phyloP scores from a whole-genome alignment of 2,113 vertebrate genomes.

The Gallinago jamesoni region DNA sequence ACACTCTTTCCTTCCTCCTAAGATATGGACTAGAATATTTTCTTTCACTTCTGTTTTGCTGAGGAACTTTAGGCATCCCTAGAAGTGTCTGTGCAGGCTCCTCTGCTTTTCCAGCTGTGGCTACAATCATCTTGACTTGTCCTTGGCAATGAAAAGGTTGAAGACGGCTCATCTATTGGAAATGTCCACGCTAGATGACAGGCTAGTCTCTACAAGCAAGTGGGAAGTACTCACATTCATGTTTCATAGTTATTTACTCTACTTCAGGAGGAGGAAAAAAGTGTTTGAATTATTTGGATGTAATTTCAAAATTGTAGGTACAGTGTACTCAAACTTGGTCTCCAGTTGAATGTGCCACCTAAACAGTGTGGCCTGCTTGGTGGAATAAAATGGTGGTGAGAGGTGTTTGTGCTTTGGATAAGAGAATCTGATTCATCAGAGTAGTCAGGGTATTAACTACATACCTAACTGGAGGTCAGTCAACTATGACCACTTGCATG shows the following conservation, averaged over 20 bases:
- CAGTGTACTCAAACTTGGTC: too few relatives aligned
- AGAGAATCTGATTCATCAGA: not conserved
- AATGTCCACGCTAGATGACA: accelerated
- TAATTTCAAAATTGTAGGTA: accelerated
- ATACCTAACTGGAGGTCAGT: not conserved
- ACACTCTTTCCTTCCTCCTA: accelerated
- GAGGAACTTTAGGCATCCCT: accelerated
- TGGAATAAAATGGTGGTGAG: not conserved
- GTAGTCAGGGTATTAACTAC: not conserved
- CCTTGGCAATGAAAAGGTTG: not conserved
- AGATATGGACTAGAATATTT: not conserved
- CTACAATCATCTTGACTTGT: not conserved
- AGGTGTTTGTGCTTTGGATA: not conserved
- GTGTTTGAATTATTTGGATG: not conserved
- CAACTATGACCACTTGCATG: not conserved
- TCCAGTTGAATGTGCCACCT: not conserved
- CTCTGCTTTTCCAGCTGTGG: not conserved
- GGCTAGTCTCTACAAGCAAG: not conserved
- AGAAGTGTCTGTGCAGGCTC: not conserved
- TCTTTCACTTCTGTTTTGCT: not conserved
- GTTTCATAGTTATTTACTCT: not conserved
- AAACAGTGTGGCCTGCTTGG: not conserved
- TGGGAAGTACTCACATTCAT: accelerated
- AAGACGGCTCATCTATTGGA: not conserved
- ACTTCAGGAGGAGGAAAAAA: not conserved